phyloP scores from a whole-genome alignment of 1,140 invertebrate genomes.

The Drosophila suzukii region DNA sequence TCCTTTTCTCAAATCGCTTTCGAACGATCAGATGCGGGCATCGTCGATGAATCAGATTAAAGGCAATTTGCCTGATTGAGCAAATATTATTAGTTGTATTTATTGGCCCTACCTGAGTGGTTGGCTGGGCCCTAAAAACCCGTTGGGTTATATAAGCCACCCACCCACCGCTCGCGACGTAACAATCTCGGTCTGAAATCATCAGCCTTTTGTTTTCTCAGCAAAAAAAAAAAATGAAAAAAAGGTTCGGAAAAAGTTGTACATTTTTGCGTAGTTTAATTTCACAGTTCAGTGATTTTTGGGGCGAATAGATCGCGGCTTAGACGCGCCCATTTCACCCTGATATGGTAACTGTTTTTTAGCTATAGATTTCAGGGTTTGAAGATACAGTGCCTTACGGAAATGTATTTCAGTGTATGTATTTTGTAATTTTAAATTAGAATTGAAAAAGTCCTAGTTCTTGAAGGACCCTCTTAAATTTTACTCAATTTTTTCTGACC shows the following conservation, averaged over 20 bases:
- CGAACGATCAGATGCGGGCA: conserved; percentile 35
- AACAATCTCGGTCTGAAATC: conserved; percentile 33
- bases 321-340: conserved; percentile 70
- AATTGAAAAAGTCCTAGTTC: too few relatives aligned
- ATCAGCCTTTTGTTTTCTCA: conserved; percentile 36
- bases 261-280: conserved; percentile 67
- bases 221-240: conserved; percentile 1
- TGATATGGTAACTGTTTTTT: conserved; percentile 20
- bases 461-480: neutral
- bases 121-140: conserved; percentile 18
- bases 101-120: conserved; percentile 27
- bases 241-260: conserved; percentile 22
- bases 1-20: conserved; percentile 16
- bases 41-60: conserved; percentile 37
- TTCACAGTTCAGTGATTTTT: conserved; percentile 75
- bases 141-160: conserved; percentile 37
- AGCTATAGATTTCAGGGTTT: conserved; percentile 6
- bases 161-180: neutral
- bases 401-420: neutral
- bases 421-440: neutral
- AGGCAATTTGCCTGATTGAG: conserved; percentile 31
- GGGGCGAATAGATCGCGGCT: conserved; percentile 60
- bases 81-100: conserved; percentile 33
- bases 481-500: neutral
- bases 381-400: conserved; percentile 8